These are phyloP conservation scores for Ceratina calcarata DNA, from an alignment of 1,140 invertebrate genomes.

Conservation along the genomic window DNA sequence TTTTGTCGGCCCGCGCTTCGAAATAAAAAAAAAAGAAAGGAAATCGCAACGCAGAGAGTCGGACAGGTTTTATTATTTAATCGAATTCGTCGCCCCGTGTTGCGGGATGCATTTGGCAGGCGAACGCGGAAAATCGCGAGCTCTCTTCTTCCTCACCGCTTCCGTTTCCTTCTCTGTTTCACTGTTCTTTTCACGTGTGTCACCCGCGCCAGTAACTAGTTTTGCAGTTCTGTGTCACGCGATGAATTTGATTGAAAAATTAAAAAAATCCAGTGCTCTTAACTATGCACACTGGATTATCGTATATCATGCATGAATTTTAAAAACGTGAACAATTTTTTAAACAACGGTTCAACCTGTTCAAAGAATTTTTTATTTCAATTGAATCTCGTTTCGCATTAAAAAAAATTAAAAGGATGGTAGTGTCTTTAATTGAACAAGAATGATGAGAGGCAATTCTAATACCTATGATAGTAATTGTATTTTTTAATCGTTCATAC, in stretches of 20 bases:
- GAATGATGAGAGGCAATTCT: no score
- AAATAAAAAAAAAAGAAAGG: neutral
- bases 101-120: neutral
- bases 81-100: slow-evolving; percentile 10
- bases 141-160: neutral
- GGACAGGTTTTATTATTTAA: slow-evolving; percentile 26
- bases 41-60: neutral
- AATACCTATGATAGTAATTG: no score
- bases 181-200: no score
- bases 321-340: neutral
- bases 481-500: no score
- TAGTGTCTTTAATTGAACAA: no score
- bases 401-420: no score
- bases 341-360: neutral
- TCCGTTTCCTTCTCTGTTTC: neutral
- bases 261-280: neutral
- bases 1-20: slow-evolving; percentile 3
- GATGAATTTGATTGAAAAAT: neutral
- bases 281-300: neutral
- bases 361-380: neutral
- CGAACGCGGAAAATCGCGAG: neutral
- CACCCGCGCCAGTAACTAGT: neutral
- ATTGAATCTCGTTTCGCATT: no score
- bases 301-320: neutral
- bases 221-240: neutral